Evolutionary conservation across 2,888 invertebrate genomes (phyloP), one percentile per base, ranked within the genome.

Genomic region (Drosophila suboccidentalis): DNA sequence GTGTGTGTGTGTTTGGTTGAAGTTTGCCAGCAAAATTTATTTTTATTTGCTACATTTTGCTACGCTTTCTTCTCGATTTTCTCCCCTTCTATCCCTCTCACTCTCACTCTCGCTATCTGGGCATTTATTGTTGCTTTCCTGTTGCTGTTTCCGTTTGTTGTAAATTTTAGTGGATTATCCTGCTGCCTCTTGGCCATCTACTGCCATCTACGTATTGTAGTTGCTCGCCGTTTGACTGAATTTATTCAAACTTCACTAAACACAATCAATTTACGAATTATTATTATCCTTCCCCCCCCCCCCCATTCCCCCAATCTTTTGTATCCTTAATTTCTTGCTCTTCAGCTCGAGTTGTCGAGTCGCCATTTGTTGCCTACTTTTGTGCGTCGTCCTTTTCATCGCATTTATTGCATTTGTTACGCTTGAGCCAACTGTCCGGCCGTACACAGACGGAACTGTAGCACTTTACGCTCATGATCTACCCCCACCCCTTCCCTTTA

Each of bases 171-270:
- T 84, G 88, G 90, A 87, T 90, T 90, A 90, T 89, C 89, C 90
- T 89, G 82, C 73, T 73, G 75, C 70, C 67, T 76, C 67, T 73
- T 41, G 65, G 76, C 67, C 26, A 26, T 26, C 26, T 26, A n/a
- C 22, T 47, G 72, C 58, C 57, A 51, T 41, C 54, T 19, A 47
- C 47, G 44, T 38, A 41, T 22, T 43, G 44, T 38, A 41, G 29
- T 43, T 61, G 19, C 49, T 39, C 49, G 32, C 47, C 74, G 80
- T 69, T 86, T 83, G 75, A 68, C 49, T 71, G 87, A 84, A 87
- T 90, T 87, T 90, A 87, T 90, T 90, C 87, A 90, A 87, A 87
- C 87, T 87, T 90, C 90, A 90, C 89, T 90, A 89, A 89, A 89
- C 87, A 90, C 87, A 90, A 89, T 90, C 90, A 87, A 87, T 90